phyloP scores from a whole-genome alignment of 2,113 vertebrate species.

The Tamias sibiricus region DNA sequence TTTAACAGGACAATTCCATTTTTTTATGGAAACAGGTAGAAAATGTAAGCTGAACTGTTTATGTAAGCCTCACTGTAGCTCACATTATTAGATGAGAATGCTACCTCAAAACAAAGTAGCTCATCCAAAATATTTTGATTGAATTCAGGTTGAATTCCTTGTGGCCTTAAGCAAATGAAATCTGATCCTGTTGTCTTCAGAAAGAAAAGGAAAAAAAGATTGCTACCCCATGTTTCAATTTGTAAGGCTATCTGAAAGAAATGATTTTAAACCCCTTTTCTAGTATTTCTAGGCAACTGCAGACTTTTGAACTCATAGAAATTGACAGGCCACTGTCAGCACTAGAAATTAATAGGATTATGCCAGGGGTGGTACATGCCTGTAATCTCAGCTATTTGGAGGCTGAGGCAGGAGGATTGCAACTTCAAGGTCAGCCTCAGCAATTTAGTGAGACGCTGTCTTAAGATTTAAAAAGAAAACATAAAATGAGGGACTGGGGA shows the following conservation, averaged over 20 bases:
- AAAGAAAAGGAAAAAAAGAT: background rate
- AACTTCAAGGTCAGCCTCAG: too few relatives aligned
- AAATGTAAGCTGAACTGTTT: background rate
- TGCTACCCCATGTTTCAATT: background rate
- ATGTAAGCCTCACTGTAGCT: background rate
- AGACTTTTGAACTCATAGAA: background rate
- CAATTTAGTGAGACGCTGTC: too few relatives aligned
- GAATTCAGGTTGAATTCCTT: background rate
- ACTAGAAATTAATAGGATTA: background rate
- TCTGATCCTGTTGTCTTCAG: background rate
- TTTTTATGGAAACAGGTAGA: background rate
- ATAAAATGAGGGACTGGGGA: too few relatives aligned
- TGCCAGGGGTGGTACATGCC: too few relatives aligned
- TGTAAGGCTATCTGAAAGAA: background rate
- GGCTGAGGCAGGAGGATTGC: too few relatives aligned
- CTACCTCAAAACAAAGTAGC: background rate
- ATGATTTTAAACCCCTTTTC: background rate
- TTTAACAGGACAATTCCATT: background rate
- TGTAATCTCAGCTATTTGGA: too few relatives aligned
- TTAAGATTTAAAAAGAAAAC: too few relatives aligned
- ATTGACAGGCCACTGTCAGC: background rate
- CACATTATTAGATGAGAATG: background rate
- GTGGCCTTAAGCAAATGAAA: background rate
- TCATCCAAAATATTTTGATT: background rate
- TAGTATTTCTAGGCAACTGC: background rate